Evolutionary conservation across 2,113 vertebrate genomes (phyloP), one percentile per base, ranked within the genome.

Genomic region (Zapornia atra): DNA sequence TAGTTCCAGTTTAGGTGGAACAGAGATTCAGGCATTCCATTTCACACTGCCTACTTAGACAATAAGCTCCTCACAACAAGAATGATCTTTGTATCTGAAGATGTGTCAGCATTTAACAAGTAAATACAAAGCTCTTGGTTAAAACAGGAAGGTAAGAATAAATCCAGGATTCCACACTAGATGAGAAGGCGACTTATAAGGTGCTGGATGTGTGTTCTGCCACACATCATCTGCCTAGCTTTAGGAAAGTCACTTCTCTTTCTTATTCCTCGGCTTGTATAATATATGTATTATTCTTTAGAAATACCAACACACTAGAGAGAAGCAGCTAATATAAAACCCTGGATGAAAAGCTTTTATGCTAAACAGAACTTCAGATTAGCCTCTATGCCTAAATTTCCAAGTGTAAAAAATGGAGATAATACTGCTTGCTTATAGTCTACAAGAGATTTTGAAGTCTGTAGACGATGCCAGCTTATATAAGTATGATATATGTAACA

Each of bases 351-450:
- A 96, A 93, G 76, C 64, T 95, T 94, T 92, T 92, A 91, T 93
- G 88, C 68, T 90, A 95, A 96, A 88, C 29, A 94, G 88, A 96
- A 81, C 82, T 97, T 90, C 56, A 92, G 90, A 94, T 96, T 96
- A 94, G 90, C 86, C 46, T 78, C 72, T 71, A 75, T 78, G 56
- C 76, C 72, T 90, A 86, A 92, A 93, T 94, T 96, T 94, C 59
- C 64, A 90, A 91, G 68, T 63, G 71, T 86, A 92, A 94, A 90
- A 96, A 92, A 81, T 68, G 8, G 63, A 94, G 71, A 85, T 94
- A 96, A 90, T 92, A 77, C 71, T 64, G 7, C 68, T 78, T 90
- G 40, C 71, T 90, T 93, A 91, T 34, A 86, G 54, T 83, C 86
- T 93, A 81, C 64, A 83, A 90, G 82, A 90, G 54, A 78, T 94